phyloP scores from a whole-genome alignment of 2,113 vertebrate genomes.

The Maccullochella peelii region DNA sequence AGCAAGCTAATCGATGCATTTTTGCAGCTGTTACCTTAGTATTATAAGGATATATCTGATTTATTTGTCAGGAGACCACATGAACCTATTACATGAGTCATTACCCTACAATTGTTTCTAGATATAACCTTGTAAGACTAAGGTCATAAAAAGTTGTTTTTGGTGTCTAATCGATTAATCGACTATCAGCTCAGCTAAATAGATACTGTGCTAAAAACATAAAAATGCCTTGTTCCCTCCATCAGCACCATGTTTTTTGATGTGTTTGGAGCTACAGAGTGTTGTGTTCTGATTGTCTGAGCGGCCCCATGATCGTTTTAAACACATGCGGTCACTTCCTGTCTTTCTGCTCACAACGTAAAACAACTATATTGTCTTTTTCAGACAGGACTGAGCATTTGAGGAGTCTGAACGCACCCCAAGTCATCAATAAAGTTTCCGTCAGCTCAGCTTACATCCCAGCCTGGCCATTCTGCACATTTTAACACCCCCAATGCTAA shows the following conservation, averaged over 20 bases:
- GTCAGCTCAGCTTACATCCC: constrained; percentile 12
- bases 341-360: constrained; percentile 31
- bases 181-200: constrained; percentile 24
- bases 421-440: constrained; percentile 11
- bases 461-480: constrained; percentile 8
- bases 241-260: constrained; percentile 69
- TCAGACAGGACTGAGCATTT: constrained; percentile 15
- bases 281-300: constrained; percentile 69
- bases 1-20: constrained; percentile 20
- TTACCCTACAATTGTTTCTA: neutral
- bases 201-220: constrained; percentile 67
- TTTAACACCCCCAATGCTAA: neutral
- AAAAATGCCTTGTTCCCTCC: constrained; percentile 91
- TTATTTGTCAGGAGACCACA: neutral
- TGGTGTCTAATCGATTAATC: constrained; percentile 47
- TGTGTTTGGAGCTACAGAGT: constrained; percentile 67
- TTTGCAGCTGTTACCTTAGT: constrained; percentile 17
- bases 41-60: constrained; percentile 20
- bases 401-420: constrained; percentile 51
- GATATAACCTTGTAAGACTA: constrained; percentile 47
- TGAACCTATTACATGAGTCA: neutral
- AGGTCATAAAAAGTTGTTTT: constrained; percentile 36
- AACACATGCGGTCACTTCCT: neutral
- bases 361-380: constrained; percentile 15
- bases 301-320: constrained; percentile 15